Conservation (phyloP, 2,797 vertebrate species). For the Apogon hyalosoma region DNA sequence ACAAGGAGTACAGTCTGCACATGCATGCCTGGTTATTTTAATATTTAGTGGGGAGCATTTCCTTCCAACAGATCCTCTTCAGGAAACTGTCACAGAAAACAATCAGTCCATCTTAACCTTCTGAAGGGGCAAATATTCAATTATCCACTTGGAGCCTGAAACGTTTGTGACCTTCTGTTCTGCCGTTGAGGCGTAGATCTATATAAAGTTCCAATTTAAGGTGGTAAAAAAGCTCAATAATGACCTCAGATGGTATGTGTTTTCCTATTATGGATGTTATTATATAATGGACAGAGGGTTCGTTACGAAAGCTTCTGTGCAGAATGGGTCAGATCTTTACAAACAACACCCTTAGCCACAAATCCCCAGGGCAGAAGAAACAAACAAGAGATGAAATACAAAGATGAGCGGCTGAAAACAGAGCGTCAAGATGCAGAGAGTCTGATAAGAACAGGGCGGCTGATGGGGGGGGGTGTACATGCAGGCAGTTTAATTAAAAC, state of each 20-base stretch:
- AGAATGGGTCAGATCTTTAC: slow-evolving; percentile 62
- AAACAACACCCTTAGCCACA: slow-evolving; percentile 53
- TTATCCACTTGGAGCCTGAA: no score
- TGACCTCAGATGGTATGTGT: slow-evolving; percentile 26
- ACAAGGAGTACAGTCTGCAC: no score
- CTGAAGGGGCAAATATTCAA: no score
- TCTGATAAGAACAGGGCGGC: slow-evolving; percentile 18
- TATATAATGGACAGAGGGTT: slow-evolving; percentile 57
- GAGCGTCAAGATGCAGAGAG: slow-evolving; percentile 48
- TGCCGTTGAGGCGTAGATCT: not conserved
- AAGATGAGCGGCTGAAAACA: slow-evolving; percentile 52
- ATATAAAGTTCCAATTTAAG: not conserved
- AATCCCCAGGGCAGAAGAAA: slow-evolving; percentile 50
- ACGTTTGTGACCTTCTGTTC: no score
- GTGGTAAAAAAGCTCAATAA: slow-evolving; percentile 36
- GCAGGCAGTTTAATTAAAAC: slow-evolving; percentile 48
- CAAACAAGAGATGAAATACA: slow-evolving; percentile 58
- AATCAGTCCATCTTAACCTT: no score
- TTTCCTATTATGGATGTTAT: slow-evolving; percentile 34
- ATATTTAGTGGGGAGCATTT: no score
- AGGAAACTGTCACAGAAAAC: no score
- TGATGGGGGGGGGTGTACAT: slow-evolving; percentile 8
- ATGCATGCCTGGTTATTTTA: no score
- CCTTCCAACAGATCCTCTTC: no score
- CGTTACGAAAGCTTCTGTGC: slow-evolving; percentile 53